These are phyloP conservation scores for Thunnus thynnus DNA, from an alignment of 2,113 vertebrate species.

Conservation along the genomic window DNA sequence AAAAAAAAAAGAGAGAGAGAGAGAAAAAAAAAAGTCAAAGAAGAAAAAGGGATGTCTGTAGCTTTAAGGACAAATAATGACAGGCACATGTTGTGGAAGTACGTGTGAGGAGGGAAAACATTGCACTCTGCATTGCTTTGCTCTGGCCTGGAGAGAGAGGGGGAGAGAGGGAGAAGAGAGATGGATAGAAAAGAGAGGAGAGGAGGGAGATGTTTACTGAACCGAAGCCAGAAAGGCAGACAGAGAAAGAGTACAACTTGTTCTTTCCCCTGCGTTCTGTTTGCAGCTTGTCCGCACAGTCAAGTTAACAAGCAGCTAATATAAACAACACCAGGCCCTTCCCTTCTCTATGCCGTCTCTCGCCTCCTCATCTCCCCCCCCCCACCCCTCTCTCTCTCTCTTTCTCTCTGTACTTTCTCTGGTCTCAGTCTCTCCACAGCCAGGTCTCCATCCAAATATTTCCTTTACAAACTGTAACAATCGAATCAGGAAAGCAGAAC, in stretches of 20 bases:
- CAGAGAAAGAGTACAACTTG: constrained; percentile 75
- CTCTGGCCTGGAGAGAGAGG: constrained; percentile 29
- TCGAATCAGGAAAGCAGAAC: constrained; percentile 23
- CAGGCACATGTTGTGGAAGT: constrained; percentile 51
- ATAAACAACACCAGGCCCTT: constrained; percentile 66
- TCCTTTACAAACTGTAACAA: constrained; percentile 30
- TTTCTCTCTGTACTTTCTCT: neutral
- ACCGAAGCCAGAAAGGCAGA: constrained; percentile 63
- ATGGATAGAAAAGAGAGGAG: constrained; percentile 22
- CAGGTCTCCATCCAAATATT: constrained; percentile 15
- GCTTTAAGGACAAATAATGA: constrained; percentile 88
- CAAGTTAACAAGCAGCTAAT: constrained; percentile 76
- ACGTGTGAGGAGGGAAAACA: constrained; percentile 53
- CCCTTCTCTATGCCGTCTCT: constrained; percentile 15
- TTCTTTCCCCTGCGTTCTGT: constrained; percentile 74
- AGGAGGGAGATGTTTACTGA: constrained; percentile 59
- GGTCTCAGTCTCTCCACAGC: neutral
- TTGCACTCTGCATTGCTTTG: constrained; percentile 55
- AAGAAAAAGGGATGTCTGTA: constrained; percentile 66
- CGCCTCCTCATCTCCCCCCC: neutral
- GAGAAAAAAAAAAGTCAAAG: neutral
- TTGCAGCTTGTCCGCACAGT: constrained; percentile 65
- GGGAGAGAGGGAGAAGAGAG: constrained; percentile 20
- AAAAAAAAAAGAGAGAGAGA: too few species aligned
- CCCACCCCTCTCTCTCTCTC: neutral